A percentile compares a stretch with the other conserved stretches of the same genome.
These are phyloP conservation scores for Canis aureus DNA, from an alignment of 2,113 vertebrate species.

Conservation along the genomic window DNA sequence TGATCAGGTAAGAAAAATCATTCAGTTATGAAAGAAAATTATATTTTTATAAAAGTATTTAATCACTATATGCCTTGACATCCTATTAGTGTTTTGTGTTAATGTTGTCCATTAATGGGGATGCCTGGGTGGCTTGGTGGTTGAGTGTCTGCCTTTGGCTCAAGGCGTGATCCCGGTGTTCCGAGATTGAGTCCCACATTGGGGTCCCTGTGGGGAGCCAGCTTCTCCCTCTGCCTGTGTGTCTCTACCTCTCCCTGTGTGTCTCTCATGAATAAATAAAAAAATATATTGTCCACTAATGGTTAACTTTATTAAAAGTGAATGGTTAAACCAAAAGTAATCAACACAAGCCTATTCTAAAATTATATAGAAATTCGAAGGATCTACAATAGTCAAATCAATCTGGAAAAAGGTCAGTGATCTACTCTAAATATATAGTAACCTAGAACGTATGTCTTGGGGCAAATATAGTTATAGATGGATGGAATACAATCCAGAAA, in stretches of 20 bases:
- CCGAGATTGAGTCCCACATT: too few species aligned
- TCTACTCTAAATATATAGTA: neutral
- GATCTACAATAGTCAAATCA: neutral
- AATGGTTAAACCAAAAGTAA: neutral
- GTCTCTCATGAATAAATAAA: too few species aligned
- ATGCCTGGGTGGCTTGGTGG: too few species aligned
- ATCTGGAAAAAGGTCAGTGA: neutral
- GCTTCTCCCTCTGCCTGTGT: too few species aligned
- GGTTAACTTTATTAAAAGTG: neutral
- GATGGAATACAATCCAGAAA: neutral
- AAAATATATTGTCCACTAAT: neutral
- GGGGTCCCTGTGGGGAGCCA: too few species aligned
- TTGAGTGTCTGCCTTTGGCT: too few species aligned
- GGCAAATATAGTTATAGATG: neutral
- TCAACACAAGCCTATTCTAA: neutral
- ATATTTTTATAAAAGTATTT: constrained; percentile 29
- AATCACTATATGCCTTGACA: neutral
- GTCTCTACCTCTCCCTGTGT: too few species aligned
- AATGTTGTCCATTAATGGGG: neutral
- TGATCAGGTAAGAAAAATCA: neutral
- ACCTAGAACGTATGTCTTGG: neutral
- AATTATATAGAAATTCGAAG: neutral
- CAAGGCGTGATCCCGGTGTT: too few species aligned
- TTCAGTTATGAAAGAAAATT: neutral
- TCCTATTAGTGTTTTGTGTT: constrained; percentile 3